A percentile compares a stretch with the other conserved stretches of the same genome.
These are phyloP conservation scores for Palythoa grandis DNA, from an alignment of 92 coral and sea anemone genomes.

Conservation along the genomic window DNA sequence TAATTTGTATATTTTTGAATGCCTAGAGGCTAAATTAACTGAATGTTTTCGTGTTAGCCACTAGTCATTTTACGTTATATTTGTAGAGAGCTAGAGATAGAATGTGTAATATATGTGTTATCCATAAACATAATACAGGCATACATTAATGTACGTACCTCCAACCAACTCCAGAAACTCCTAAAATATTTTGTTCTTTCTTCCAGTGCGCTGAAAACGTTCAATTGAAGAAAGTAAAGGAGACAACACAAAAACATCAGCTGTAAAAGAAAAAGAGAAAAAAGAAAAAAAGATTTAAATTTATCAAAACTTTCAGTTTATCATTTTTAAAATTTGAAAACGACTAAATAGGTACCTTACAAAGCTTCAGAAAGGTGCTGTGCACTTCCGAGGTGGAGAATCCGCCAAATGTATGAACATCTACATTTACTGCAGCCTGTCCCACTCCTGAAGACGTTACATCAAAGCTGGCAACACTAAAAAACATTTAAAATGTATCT, in stretches of 20 bases:
- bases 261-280: slow-evolving; percentile 43
- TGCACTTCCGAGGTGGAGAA: background rate
- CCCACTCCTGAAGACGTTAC: background rate
- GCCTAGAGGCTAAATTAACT: no score
- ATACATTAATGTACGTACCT: slow-evolving; percentile 55
- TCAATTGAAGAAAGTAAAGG: slow-evolving; percentile 62
- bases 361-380: background rate
- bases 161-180: slow-evolving; percentile 54
- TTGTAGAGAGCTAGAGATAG: no score
- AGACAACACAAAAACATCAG: slow-evolving; percentile 54
- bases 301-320: background rate
- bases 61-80: no score
- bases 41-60: no score
- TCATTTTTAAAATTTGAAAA: background rate
- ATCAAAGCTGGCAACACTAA: background rate
- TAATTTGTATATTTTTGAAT: no score
- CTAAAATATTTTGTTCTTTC: slow-evolving; percentile 59
- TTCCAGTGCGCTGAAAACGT: slow-evolving; percentile 48
- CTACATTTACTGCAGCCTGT: background rate
- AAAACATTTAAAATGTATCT: background rate
- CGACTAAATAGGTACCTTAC: background rate
- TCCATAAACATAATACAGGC: background rate
- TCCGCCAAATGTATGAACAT: background rate
- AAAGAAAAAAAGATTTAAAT: background rate
- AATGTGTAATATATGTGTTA: no score